Evolutionary conservation across 2,797 vertebrate genomes (phyloP), one percentile per base, ranked within the genome.

Genomic region (Lophius americanus): DNA sequence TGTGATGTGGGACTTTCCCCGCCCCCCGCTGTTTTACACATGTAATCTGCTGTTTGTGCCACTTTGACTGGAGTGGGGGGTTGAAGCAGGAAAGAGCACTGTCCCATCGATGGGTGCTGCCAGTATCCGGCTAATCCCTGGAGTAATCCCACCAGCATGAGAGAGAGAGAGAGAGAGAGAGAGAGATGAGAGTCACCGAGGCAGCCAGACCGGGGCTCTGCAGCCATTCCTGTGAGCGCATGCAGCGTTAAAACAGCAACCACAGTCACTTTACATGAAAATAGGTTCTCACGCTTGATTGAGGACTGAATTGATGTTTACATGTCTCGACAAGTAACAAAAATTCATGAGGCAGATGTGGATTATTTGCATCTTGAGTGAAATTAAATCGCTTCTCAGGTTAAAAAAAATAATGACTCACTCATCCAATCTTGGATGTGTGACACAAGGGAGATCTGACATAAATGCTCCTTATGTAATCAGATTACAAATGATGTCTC

Each of bases 1-100:
- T 7, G 86, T 73, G 82, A 85, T 85, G 89, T 85, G 81, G 81
- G 88, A 85, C 87, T 90, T 87, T 72, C 86, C 83, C 81, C 83
- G 80, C 82, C 81, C 83, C 81, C 82, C 77, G 75, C 85, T 65
- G 79, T 79, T 71, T 52, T 68, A 62, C 78, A 81, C 70, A 10
- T 84, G 85, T 92, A 93, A 93, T 92, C 88, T 88, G 82, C 77
- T 84, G 83, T 88, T 88, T 88, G 78, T 75, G 85, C 70, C 62
- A 39, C 79, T 91, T 84, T 84, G 85, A 85, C 70, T 84, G 82
- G 64, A 82, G 70, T 41, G 59, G 79, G 43, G 63, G 73, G 84
- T 85, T 81, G 76, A 84, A 76, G 85, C 75, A 8, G 69, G 68
- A 71, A 73, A 73, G 79, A 76, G 65, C 81, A 84, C 71, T 60